Percentiles rank a stretch among this genome's conserved stretches.
Conservation (phyloP, 2,888 invertebrate species). For the Diachrysia chrysitis region DNA sequence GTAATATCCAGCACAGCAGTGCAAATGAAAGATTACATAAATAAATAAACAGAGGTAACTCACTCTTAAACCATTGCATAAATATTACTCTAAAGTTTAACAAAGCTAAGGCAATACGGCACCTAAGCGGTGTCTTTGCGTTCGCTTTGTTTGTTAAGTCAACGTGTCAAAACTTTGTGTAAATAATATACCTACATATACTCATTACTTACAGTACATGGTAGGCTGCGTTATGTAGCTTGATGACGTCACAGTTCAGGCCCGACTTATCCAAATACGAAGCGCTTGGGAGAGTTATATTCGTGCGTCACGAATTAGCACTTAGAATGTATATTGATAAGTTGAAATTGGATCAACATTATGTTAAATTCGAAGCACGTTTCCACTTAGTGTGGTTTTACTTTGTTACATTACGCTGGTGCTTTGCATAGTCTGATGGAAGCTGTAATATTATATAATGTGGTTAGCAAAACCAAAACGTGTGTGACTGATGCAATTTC, state of each 20-base stretch:
- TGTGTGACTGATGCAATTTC: constrained; percentile 1
- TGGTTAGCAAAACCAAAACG: constrained; percentile 17
- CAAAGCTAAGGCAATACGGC: constrained; percentile 22
- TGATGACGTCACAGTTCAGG: constrained; percentile 21
- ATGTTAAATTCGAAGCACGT: constrained; percentile 22
- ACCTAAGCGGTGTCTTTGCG: constrained; percentile 28
- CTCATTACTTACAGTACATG: not conserved
- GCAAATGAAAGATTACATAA: not conserved
- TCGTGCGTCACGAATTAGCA: constrained; percentile 42
- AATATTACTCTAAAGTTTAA: constrained; percentile 44
- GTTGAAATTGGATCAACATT: constrained; percentile 34
- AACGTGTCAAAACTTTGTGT: constrained; percentile 48
- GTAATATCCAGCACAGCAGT: not conserved
- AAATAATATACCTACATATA: constrained; percentile 20
- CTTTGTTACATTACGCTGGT: constrained; percentile 18
- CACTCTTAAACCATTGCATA: constrained; percentile 32
- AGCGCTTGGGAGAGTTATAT: constrained; percentile 15
- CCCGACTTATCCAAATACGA: constrained; percentile 32
- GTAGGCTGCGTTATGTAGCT: constrained; percentile 11
- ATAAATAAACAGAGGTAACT: constrained; percentile 7
- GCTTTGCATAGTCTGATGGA: not conserved
- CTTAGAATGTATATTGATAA: constrained; percentile 24
- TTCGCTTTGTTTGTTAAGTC: constrained; percentile 39
- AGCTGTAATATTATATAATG: constrained; percentile 7
- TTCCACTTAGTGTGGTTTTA: constrained; percentile 41